Evolutionary conservation across 2,113 vertebrate genomes (phyloP).

Genomic region (Gadus chalcogrammus): DNA sequence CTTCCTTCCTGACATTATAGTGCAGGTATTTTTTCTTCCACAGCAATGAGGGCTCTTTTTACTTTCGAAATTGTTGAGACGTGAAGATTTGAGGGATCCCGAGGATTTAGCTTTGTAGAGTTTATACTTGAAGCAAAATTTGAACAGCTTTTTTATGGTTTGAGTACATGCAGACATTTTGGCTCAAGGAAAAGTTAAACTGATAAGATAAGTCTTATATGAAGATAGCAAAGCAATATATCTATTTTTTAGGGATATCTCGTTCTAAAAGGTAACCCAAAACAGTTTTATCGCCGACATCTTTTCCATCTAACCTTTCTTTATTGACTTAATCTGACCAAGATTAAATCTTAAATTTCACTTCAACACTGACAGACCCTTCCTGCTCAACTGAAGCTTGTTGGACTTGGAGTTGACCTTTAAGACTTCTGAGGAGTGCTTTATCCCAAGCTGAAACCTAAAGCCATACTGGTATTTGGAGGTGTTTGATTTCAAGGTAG

Average conservation of each 20-base stretch:
- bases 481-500: constrained; percentile 22
- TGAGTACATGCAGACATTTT: too few species aligned
- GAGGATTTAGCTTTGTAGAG: too few species aligned
- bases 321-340: constrained; percentile 48
- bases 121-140: too few species aligned
- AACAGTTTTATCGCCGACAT: constrained; percentile 34
- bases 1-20: too few species aligned
- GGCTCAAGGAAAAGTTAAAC: background rate
- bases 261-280: constrained; percentile 12
- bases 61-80: too few species aligned
- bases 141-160: too few species aligned
- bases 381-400: constrained; percentile 31
- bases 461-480: constrained; percentile 27
- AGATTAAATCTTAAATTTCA: constrained; percentile 52
- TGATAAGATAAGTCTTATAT: background rate
- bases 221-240: background rate
- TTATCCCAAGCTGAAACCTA: constrained; percentile 28
- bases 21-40: too few species aligned
- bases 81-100: too few species aligned
- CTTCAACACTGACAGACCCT: constrained; percentile 10
- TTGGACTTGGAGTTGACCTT: constrained; percentile 59
- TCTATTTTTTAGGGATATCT: constrained; percentile 5
- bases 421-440: constrained; percentile 43
- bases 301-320: constrained; percentile 58
- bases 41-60: too few species aligned